phyloP scores from a whole-genome alignment of 1,140 invertebrate species.

The Anastatus disparis region DNA sequence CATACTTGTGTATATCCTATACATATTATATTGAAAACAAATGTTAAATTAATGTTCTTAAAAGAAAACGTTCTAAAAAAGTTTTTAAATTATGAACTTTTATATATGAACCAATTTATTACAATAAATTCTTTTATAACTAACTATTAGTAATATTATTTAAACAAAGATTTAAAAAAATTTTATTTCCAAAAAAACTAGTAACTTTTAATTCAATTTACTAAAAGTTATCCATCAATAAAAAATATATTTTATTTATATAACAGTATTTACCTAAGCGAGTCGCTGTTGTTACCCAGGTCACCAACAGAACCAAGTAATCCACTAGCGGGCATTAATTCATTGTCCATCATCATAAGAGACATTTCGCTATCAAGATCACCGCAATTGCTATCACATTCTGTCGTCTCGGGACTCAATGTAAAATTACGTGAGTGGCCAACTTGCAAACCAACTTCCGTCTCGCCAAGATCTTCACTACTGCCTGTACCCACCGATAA shows the following conservation, averaged over 20 bases:
- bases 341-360: slow-evolving; percentile 78
- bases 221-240: neutral
- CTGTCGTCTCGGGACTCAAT: slow-evolving; percentile 93
- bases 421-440: slow-evolving; percentile 84
- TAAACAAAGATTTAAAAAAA: too few species aligned
- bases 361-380: slow-evolving; percentile 86
- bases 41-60: neutral
- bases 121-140: neutral
- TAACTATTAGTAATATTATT: too few species aligned
- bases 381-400: slow-evolving; percentile 89
- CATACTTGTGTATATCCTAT: slow-evolving; percentile 78
- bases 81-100: too few species aligned
- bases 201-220: too few species aligned
- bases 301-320: slow-evolving; percentile 68
- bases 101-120: neutral
- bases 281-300: slow-evolving; percentile 69
- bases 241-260: neutral
- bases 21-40: neutral
- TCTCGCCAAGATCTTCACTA: slow-evolving; percentile 76
- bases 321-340: slow-evolving; percentile 65
- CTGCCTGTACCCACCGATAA: slow-evolving; percentile 74
- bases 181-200: too few species aligned
- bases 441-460: slow-evolving; percentile 73
- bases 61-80: too few species aligned
- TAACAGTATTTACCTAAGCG: slow-evolving; percentile 55